Conservation (phyloP, 2,113 vertebrate genomes). For the Forbesichthys agassizii region DNA sequence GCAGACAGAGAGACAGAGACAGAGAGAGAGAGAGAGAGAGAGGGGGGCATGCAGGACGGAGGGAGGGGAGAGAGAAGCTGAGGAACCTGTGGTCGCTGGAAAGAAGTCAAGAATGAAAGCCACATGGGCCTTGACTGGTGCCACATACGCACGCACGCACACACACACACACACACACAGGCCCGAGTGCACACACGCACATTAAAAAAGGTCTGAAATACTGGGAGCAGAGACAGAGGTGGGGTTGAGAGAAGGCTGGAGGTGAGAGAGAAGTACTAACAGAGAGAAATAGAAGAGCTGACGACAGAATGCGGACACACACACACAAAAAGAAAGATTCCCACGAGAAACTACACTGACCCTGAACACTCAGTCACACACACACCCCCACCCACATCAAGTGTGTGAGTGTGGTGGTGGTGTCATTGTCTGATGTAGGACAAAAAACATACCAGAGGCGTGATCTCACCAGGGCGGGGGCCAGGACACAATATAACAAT, state of each 20-base stretch:
- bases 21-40: slow-evolving; percentile 8
- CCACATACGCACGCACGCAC: neutral
- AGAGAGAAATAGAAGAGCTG: slow-evolving; percentile 1
- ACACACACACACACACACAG: neutral
- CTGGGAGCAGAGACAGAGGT: neutral
- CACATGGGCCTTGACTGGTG: slow-evolving; percentile 4
- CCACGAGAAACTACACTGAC: slow-evolving; percentile 37
- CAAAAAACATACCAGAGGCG: neutral
- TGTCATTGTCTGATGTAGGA: neutral
- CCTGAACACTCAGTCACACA: slow-evolving; percentile 2
- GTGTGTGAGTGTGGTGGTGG: neutral
- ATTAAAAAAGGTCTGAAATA: neutral
- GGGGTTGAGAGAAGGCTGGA: neutral
- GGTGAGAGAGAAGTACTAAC: slow-evolving; percentile 8
- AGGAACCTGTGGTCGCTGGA: slow-evolving; percentile 18
- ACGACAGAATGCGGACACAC: neutral
- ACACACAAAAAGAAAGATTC: slow-evolving; percentile 21
- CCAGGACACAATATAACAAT: neutral
- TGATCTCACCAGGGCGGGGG: neutral
- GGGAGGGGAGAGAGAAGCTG: neutral
- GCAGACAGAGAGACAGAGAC: neutral
- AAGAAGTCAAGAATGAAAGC: slow-evolving; percentile 30
- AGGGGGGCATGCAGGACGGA: slow-evolving; percentile 26
- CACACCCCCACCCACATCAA: slow-evolving; percentile 1
- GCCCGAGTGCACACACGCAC: neutral